Conservation (phyloP, 2,797 vertebrate species). For the Petrocephalus schoutedeni region DNA sequence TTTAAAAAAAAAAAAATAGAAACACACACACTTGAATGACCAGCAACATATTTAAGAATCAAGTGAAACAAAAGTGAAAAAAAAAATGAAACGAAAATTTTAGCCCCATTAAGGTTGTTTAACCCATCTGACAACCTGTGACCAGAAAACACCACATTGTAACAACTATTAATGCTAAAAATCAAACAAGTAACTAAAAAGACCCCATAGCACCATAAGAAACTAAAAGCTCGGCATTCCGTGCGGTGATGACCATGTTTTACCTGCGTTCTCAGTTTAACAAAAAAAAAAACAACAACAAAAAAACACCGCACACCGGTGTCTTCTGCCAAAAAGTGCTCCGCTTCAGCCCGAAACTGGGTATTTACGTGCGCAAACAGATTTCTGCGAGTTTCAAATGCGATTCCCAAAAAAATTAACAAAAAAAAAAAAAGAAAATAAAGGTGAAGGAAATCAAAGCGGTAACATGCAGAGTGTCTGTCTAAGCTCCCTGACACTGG, state of each 20-base stretch:
- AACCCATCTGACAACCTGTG: background rate
- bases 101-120: background rate
- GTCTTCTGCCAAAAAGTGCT: constrained; percentile 66
- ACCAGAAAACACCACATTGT: background rate
- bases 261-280: constrained; percentile 76
- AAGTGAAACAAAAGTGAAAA: background rate
- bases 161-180: background rate
- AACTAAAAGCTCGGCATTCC: constrained; percentile 45
- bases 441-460: constrained; percentile 1
- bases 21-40: background rate
- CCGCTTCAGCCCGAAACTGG: constrained; percentile 61
- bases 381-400: constrained; percentile 38
- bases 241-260: constrained; percentile 64
- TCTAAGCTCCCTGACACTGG: constrained; percentile 76
- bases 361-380: constrained; percentile 42
- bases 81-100: background rate
- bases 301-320: constrained; percentile 59
- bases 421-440: constrained; percentile 8
- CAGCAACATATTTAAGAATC: background rate
- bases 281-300: constrained; percentile 43
- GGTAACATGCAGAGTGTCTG: constrained; percentile 56
- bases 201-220: constrained; percentile 48
- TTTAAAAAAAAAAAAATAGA: background rate
- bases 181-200: constrained; percentile 32
- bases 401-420: constrained; percentile 51